Evolutionary conservation across 2,888 invertebrate genomes (phyloP), one percentile per base, ranked within the genome.

Genomic region (Zygothrica quintamaculata): DNA sequence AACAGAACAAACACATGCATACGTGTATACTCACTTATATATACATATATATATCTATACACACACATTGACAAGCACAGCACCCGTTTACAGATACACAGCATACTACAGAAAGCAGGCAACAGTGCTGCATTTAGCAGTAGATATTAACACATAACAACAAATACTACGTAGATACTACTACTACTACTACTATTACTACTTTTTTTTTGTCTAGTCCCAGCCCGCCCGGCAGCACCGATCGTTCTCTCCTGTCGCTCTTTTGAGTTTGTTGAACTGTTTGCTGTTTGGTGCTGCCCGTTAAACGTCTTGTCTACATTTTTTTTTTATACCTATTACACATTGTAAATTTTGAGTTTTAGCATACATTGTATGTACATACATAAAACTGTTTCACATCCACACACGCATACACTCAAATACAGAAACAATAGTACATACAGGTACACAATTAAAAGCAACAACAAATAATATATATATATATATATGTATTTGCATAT

Each of bases 221-320:
- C 44, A 25, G 34, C 36, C 37, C 50, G 31, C 47, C 39, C 29
- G 15, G 18, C n/a, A n/a, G n/a, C 37, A 36, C 15, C 12, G 70
- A 75, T 75, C 58, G 70, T 22, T 68, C 12, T 42, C 48, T 40
- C 62, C 22, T 48, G 44, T 36, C 44, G 44, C 33, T 65, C 53
- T 73, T 70, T 47, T 53, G 60, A 66, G 74, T 73, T 84, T 84
- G 84, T 82, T 79, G 79, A 72, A 84, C 84, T 77, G 62, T 69
- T 65, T 53, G 53, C 84, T 77, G 62, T 69, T 65, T 53, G 53
- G 29, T 34, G 52, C 29, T 18, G n/a, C 12, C 16, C 13, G 60
- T 26, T 37, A 34, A 50, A 48, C 25, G 44, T 51, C 16, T 53
- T 46, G 68, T 43, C 64, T 55, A 61, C 46, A 42, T 15, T 34